Evolutionary conservation across 2,797 vertebrate genomes (phyloP).

Genomic region (Hippopotamyrus pictus): DNA sequence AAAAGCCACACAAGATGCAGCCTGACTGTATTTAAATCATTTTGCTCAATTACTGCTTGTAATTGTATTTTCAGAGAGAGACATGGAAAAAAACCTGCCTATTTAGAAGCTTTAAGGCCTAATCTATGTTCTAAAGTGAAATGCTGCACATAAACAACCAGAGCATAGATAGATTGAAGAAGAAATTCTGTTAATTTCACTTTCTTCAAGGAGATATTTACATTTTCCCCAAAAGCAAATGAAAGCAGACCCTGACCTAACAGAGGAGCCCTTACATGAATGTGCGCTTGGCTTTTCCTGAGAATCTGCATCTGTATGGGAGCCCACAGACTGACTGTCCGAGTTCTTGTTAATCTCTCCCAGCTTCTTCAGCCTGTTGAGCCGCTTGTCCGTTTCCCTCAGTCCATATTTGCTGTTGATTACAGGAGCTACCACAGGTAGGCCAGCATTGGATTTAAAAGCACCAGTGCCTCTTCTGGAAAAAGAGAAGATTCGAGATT

Average conservation of each 20-base stretch:
- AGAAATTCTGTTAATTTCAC: background rate
- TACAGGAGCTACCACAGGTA: slow-evolving; percentile 83
- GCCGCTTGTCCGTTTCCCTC: slow-evolving; percentile 93
- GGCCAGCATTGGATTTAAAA: slow-evolving; percentile 93
- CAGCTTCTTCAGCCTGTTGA: slow-evolving; percentile 94
- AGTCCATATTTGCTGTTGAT: slow-evolving; percentile 99
- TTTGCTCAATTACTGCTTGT: background rate
- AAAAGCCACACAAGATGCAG: background rate
- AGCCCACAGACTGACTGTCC: slow-evolving; percentile 91
- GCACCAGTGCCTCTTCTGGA: slow-evolving; percentile 90
- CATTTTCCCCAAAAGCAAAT: background rate
- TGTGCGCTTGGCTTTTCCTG: slow-evolving; percentile 89
- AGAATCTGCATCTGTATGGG: slow-evolving; percentile 92
- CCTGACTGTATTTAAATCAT: background rate
- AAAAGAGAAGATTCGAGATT: slow-evolving; percentile 24
- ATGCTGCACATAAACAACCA: background rate
- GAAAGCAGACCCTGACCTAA: background rate
- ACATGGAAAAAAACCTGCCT: background rate
- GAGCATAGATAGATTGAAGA: background rate
- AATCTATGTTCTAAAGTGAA: background rate
- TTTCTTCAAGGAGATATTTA: background rate
- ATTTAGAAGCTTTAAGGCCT: background rate
- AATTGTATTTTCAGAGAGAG: background rate
- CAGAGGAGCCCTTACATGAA: slow-evolving; percentile 54
- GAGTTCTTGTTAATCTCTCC: slow-evolving; percentile 87